Evolutionary conservation across 2,113 vertebrate genomes (phyloP).

Genomic region (Felis catus): DNA sequence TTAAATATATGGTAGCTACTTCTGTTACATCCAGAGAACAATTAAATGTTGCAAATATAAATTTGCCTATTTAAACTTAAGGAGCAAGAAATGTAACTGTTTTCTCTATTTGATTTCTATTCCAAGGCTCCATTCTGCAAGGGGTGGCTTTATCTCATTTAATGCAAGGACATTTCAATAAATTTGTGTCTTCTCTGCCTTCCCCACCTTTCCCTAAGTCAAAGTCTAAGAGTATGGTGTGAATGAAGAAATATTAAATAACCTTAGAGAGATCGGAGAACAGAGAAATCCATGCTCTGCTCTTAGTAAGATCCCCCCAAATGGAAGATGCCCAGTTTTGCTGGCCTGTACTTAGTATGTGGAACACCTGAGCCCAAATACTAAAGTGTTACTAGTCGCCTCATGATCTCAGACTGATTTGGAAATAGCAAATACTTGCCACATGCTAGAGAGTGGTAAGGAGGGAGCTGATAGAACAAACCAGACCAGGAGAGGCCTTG

Average conservation of each 20-base stretch:
- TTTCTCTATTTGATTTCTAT: background rate
- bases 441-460: background rate
- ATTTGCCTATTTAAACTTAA: background rate
- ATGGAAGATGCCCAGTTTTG: background rate
- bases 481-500: accelerated
- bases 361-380: accelerated
- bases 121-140: background rate
- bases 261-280: background rate
- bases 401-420: background rate
- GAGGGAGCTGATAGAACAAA: background rate
- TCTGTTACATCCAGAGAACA: background rate
- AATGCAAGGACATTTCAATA: background rate
- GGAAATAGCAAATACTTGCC: background rate
- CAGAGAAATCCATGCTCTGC: background rate
- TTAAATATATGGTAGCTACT: background rate
- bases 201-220: background rate
- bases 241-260: background rate
- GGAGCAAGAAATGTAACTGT: background rate
- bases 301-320: background rate
- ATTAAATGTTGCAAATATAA: background rate
- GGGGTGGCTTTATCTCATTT: background rate
- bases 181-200: background rate
- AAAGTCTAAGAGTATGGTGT: background rate
- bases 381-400: background rate
- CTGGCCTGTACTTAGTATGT: background rate